Evolutionary conservation across 2,888 invertebrate species (phyloP).

Genomic region (Tanypteryx hageni): DNA sequence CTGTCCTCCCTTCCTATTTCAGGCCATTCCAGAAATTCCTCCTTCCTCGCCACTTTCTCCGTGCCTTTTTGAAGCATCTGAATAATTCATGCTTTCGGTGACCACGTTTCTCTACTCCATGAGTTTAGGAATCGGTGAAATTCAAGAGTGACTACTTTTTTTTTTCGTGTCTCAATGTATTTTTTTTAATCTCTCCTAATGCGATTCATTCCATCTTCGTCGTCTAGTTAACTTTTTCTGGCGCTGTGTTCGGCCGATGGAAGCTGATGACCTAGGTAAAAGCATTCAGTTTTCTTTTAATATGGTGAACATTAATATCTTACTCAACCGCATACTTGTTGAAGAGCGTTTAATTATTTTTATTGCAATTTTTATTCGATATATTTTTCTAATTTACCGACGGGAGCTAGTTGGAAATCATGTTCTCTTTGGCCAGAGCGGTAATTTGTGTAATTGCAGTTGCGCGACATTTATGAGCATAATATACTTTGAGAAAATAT

Average conservation of each 20-base stretch:
- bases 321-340: not conserved
- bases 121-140: not conserved
- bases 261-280: not conserved
- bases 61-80: not conserved
- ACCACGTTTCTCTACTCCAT: not conserved
- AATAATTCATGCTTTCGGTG: not conserved
- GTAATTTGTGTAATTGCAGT: too few species aligned
- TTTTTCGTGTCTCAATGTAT: not conserved
- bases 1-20: not conserved
- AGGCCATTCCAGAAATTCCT: not conserved
- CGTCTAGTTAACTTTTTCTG: not conserved
- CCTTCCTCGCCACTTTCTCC: not conserved
- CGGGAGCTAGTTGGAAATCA: too few species aligned
- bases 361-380: too few species aligned
- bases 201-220: not conserved
- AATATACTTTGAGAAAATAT: too few species aligned
- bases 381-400: too few species aligned
- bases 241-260: not conserved
- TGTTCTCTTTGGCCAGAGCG: too few species aligned
- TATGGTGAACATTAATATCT: not conserved
- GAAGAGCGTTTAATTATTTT: not conserved
- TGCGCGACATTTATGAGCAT: too few species aligned
- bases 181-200: not conserved
- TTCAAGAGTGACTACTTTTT: not conserved
- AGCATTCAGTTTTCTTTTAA: too few species aligned